Evolutionary conservation across 2,113 vertebrate species (phyloP), one percentile per base, ranked within the genome.

Genomic region (Nansenia antarctica): DNA sequence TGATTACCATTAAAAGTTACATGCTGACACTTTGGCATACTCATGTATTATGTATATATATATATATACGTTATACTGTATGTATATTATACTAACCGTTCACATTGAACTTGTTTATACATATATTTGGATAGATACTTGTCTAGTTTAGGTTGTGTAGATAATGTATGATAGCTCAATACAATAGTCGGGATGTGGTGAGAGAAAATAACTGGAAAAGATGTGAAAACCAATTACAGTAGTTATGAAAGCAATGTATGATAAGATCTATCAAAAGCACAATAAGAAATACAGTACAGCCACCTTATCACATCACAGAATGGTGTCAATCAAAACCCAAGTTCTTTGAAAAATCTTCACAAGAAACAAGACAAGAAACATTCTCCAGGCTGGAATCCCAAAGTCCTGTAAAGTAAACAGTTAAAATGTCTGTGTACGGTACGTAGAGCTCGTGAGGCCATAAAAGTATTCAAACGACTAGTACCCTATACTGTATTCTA

Each of bases 401-500:
- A 67, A n/a, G 47, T 68, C 53, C 69, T 3, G n/a, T 31, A 72
- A 55, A 24, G 53, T 79, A 69, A 79, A 82, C 66, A 79, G 24
- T 32, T 14, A 5, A 35, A 52, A 63, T 9, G 35, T 62, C 47
- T 20, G 70, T 49, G 62, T 47, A 70, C 63, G 72, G 62, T 47
- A 70, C 63, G 72, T 39, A n/a, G 20, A 24, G 32, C 60, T 71
- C 55, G n/a, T 6, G 42, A 68, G 55, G 64, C 66, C 54, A 60
- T 54, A 58, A 52, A 79, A 79, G 73, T 29, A 67, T 72, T 61
- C 72, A 81, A 73, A n/a, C n/a, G n/a, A n/a, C n/a, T n/a, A 61
- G 64, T 60, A 75, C 70, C 52, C 15, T 67, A 67, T 66, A 67
- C 77, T 72, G 64, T 22, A 74, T 54, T 69, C 42, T 53, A 68